Evolutionary conservation across 2,113 vertebrate genomes (phyloP).

Genomic region (Ploceus nigricollis): DNA sequence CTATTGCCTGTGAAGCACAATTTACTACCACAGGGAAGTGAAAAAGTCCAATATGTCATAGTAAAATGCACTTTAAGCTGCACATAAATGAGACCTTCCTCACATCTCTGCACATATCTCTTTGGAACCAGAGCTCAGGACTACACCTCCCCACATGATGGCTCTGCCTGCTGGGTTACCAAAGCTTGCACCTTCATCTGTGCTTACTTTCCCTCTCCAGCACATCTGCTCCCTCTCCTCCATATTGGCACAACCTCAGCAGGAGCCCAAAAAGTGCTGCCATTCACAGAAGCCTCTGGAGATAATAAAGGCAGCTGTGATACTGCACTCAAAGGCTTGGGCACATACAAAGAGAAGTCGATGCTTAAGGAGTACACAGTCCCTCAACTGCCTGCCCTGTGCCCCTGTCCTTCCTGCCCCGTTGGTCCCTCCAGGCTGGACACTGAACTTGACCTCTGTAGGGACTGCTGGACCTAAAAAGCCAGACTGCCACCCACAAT

Average conservation of each 20-base stretch:
- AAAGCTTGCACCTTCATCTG: neutral
- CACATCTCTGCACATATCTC: neutral
- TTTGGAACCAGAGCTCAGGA: neutral
- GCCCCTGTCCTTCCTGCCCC: neutral
- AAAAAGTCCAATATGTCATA: neutral
- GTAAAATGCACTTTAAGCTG: conserved; percentile 5
- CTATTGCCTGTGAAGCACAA: neutral
- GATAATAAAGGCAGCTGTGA: fast-evolving
- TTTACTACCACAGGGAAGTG: neutral
- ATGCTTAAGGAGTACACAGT: neutral
- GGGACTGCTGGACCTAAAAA: neutral
- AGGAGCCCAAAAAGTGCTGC: neutral
- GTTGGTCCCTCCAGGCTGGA: neutral
- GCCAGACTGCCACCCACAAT: neutral
- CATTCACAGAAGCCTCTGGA: neutral
- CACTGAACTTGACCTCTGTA: neutral
- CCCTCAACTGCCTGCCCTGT: neutral
- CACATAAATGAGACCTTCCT: neutral
- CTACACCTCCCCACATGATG: neutral
- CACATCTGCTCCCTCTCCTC: neutral
- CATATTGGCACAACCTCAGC: neutral
- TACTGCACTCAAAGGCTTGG: fast-evolving
- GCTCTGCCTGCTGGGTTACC: neutral
- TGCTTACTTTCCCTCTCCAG: neutral
- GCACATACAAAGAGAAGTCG: neutral